Base-by-base conservation (phyloP, 2,113 vertebrate species). In the Fulmarus glacialis region DNA sequence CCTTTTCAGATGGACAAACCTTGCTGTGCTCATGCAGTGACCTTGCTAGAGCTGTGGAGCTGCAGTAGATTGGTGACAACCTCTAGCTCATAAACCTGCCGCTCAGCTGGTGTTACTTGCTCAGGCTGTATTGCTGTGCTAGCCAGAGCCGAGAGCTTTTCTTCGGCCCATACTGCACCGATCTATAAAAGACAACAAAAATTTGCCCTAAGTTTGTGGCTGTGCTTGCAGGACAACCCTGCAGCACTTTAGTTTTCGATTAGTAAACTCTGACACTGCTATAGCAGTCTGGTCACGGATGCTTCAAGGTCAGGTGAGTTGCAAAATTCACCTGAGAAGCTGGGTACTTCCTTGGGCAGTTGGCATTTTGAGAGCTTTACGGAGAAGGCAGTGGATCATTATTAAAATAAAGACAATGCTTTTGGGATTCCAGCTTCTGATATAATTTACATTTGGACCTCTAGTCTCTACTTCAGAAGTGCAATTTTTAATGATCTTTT, bases 381-480 rank as follows among this genome's bases (percentile, higher is more conserved):
- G 27, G 82, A 47, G 85, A 79, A 85, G 66, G 50, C 78, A 89
- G 42, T 36, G 53, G 79, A 88, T 53, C 47, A 13, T 90, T 94
- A 75, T 89, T 90, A 88, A 85, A 90, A 82, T 71, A 82, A 91
- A 80, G 52, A 63, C 52, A 86, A 34, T 73, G 47, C 64, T 85
- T 92, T 78, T 18, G 79, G 68, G 62, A 84, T 77, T 94, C 47
- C 29, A 66, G 43, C 23, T 10, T 77, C 70, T 74, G 36, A 48
- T 32, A 15, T 70, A 67, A 82, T 83, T 96, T 93, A 90, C n/a
- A 48, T 82, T 82, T 88, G 81, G 58, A 87, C 34, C 78, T 81
- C 48, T 52, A n/a, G 30, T 90, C 55, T 81, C 26, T 70, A 9
- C 71, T 90, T 74, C 38, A 77, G 81, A 70, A 82, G 29, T 36